Conservation (phyloP, 1,140 invertebrate species). For the Aphis gossypii region DNA sequence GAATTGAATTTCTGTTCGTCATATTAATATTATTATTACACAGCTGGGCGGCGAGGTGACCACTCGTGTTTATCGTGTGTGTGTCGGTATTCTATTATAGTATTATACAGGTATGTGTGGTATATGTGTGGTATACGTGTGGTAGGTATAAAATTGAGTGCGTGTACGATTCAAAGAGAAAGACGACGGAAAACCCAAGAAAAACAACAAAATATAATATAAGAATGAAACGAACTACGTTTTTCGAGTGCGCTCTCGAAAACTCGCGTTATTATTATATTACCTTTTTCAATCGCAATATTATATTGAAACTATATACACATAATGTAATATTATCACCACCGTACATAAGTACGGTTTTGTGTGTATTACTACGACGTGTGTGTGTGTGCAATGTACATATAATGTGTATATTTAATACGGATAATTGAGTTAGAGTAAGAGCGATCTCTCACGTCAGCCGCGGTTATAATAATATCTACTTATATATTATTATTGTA, state of each 20-base stretch:
- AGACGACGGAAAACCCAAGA: background rate
- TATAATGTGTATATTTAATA: background rate
- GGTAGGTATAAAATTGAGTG: background rate
- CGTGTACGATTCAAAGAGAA: background rate
- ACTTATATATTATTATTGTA: too few relatives aligned
- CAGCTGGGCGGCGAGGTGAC: background rate
- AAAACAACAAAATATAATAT: background rate
- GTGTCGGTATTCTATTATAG: background rate
- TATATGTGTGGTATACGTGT: too few relatives aligned
- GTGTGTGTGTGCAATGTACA: background rate
- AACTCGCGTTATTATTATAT: background rate
- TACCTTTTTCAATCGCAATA: background rate
- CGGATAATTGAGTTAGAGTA: background rate
- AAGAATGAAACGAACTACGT: background rate
- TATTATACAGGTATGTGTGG: background rate
- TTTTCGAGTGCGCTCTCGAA: background rate
- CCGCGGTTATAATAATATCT: background rate
- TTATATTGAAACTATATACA: background rate
- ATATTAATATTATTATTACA: background rate
- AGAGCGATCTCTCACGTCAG: background rate
- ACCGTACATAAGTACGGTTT: background rate
- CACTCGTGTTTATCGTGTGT: background rate
- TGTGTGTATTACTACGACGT: too few relatives aligned
- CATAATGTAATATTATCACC: background rate
- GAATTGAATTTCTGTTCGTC: background rate